phyloP scores from a whole-genome alignment of 2,113 vertebrate species.

The Nibea coibor region DNA sequence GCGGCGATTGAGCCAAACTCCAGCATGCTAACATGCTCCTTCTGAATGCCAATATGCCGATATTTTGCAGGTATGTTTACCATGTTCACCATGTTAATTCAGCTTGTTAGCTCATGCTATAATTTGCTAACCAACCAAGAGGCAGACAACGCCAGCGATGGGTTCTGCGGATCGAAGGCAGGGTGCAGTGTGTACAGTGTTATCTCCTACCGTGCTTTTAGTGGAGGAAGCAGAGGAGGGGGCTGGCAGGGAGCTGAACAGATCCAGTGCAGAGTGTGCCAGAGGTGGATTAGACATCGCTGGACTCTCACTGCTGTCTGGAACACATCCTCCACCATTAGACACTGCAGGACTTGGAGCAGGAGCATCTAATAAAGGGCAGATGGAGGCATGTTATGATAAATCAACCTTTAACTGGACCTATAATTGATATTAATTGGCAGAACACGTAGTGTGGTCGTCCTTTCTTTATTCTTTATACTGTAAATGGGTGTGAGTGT shows the following conservation, averaged over 20 bases:
- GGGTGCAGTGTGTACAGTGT: background rate
- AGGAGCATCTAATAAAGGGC: slow-evolving; percentile 62
- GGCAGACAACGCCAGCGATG: background rate
- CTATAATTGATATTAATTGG: background rate
- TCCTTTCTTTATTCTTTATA: background rate
- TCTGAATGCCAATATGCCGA: background rate
- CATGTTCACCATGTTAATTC: background rate
- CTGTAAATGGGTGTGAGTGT: background rate
- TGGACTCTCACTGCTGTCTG: slow-evolving; percentile 66
- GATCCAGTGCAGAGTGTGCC: slow-evolving; percentile 90
- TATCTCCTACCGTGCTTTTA: slow-evolving; percentile 72
- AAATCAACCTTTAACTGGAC: background rate
- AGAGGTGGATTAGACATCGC: slow-evolving; percentile 74
- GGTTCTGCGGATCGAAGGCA: background rate
- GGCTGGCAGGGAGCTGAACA: slow-evolving; percentile 86
- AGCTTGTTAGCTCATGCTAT: background rate
- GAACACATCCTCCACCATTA: slow-evolving; percentile 85
- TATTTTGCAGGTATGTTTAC: background rate
- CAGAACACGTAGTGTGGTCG: background rate
- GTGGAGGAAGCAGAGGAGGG: slow-evolving; percentile 68
- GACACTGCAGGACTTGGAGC: slow-evolving; percentile 76
- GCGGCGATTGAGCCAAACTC: background rate
- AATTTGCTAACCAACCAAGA: background rate
- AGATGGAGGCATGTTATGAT: slow-evolving; percentile 5
- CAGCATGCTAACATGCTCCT: background rate